These are phyloP conservation scores for Rhynchomys soricoides DNA, from an alignment of 2,113 vertebrate species.

Conservation along the genomic window DNA sequence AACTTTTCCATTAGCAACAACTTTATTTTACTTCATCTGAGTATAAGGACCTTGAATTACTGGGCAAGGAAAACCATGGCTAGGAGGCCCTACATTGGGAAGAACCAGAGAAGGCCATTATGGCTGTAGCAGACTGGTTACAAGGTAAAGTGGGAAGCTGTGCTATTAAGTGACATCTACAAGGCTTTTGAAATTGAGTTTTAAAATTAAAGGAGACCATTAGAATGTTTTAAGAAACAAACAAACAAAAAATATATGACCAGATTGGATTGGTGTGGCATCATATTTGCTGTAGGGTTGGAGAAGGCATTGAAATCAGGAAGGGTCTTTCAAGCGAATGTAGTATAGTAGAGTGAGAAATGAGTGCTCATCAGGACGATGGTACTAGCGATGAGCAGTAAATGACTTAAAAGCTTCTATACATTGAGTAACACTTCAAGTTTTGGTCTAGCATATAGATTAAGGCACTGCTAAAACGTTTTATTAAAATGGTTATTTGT, in stretches of 20 bases:
- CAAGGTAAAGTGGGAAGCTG: not conserved
- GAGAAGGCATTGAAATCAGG: not conserved
- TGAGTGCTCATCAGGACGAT: not conserved
- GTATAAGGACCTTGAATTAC: not conserved
- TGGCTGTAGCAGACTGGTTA: not conserved
- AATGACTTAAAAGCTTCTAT: not conserved
- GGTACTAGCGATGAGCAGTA: not conserved
- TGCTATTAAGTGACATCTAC: not conserved
- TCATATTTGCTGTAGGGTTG: not conserved
- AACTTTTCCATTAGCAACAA: not conserved
- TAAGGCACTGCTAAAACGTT: not conserved
- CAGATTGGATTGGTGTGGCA: not conserved
- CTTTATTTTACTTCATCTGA: not conserved
- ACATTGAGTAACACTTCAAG: not conserved
- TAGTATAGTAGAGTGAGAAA: not conserved
- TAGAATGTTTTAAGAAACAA: not conserved
- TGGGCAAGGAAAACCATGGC: not conserved
- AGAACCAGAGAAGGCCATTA: not conserved
- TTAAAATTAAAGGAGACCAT: not conserved
- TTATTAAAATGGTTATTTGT: not conserved
- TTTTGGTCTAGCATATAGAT: not conserved
- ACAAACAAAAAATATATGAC: not conserved
- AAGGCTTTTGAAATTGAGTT: not conserved
- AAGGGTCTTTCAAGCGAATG: not conserved
- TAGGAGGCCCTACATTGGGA: not conserved